These are phyloP conservation scores for Paragorgia papillata DNA, from an alignment of 92 coral and sea anemone genomes.

Conservation along the genomic window DNA sequence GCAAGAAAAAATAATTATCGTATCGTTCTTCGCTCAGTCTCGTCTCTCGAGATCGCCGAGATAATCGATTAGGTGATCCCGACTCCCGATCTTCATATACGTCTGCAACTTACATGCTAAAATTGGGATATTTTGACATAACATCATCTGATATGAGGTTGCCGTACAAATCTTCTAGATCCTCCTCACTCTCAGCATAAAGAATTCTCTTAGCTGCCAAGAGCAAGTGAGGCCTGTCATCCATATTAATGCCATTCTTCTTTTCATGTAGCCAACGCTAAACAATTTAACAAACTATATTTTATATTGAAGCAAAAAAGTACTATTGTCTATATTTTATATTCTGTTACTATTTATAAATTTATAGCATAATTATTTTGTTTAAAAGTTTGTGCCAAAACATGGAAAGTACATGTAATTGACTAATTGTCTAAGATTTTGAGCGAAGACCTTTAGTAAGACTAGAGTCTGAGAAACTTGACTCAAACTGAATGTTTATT, in stretches of 20 bases:
- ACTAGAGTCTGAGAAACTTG: no score
- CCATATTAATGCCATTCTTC: neutral
- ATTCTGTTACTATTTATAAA: no score
- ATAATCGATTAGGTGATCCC: conserved; percentile 22
- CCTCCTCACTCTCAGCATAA: conserved; percentile 23
- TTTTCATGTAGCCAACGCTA: conserved; percentile 31
- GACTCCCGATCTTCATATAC: conserved; percentile 10
- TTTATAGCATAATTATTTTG: no score
- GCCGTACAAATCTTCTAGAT: neutral
- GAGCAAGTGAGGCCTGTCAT: conserved; percentile 20
- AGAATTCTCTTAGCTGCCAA: conserved; percentile 4
- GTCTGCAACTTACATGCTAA: conserved; percentile 6
- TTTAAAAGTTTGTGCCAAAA: no score
- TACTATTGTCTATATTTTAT: no score
- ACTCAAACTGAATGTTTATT: no score
- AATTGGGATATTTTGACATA: conserved; percentile 17
- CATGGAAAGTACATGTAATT: no score
- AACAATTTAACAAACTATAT: neutral
- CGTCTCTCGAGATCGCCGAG: no score
- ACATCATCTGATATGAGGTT: conserved; percentile 12
- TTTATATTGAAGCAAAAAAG: neutral
- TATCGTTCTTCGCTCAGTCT: no score
- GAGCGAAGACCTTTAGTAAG: no score
- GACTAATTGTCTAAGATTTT: no score
- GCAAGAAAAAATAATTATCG: no score